These are phyloP conservation scores for Megalonaias nervosa DNA, from an alignment of 1,140 invertebrate species.

Conservation along the genomic window DNA sequence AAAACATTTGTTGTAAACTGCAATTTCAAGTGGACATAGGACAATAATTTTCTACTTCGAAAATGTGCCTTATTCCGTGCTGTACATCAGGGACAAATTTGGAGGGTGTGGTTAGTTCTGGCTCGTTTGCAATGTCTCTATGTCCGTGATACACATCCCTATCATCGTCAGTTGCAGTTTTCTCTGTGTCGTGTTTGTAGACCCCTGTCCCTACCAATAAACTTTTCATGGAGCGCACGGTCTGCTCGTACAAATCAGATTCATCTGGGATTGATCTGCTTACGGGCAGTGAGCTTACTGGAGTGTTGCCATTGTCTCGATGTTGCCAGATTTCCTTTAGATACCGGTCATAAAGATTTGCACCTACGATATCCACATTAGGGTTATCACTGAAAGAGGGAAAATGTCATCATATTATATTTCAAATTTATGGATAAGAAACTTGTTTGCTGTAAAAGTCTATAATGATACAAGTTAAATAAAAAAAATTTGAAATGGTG, in stretches of 20 bases:
- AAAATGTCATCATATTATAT: too few species aligned
- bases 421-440: too few species aligned
- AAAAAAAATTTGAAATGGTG: too few species aligned
- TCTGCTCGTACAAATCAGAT: constrained; percentile 55
- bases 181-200: constrained; percentile 58
- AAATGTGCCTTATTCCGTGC: constrained; percentile 59
- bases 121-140: constrained; percentile 64
- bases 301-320: constrained; percentile 24
- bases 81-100: constrained; percentile 60
- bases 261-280: constrained; percentile 57
- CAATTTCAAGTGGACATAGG: too few species aligned
- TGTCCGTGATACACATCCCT: constrained; percentile 62
- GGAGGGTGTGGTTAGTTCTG: constrained; percentile 59
- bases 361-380: constrained; percentile 82
- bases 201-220: constrained; percentile 71
- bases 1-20: too few species aligned
- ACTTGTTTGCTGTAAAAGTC: background rate
- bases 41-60: constrained; percentile 46
- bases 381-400: constrained; percentile 79
- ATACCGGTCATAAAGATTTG: constrained; percentile 82
- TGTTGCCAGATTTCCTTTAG: constrained; percentile 59
- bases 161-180: constrained; percentile 10
- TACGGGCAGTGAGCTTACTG: constrained; percentile 18
- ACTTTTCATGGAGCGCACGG: constrained; percentile 59
- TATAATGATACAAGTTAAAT: background rate